phyloP scores from a whole-genome alignment of 2,797 vertebrate species.

The Hoplostethus mediterraneus region DNA sequence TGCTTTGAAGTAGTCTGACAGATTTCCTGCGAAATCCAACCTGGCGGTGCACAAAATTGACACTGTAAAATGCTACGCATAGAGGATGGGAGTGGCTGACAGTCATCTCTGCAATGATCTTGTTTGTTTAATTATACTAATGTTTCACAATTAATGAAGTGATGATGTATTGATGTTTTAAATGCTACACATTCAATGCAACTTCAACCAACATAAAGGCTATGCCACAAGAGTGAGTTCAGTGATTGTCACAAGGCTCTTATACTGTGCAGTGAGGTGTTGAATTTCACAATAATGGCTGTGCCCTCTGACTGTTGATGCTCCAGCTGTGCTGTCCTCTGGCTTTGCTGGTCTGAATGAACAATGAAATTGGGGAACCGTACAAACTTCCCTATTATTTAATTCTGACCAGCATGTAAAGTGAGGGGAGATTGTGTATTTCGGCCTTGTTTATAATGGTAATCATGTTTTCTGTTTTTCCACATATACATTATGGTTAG shows the following conservation, averaged over 20 bases:
- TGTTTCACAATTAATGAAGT: too few species aligned
- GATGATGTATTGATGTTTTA: too few species aligned
- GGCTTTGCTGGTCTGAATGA: not conserved
- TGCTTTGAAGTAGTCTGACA: constrained; percentile 13
- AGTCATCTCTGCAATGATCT: too few species aligned
- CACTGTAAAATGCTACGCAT: not conserved
- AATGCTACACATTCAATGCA: too few species aligned
- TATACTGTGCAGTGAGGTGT: constrained; percentile 7
- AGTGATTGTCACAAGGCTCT: constrained; percentile 9
- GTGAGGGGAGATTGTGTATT: not conserved
- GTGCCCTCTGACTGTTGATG: constrained; percentile 19
- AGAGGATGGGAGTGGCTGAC: too few species aligned
- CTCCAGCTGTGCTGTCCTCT: too few species aligned
- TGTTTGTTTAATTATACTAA: too few species aligned
- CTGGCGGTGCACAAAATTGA: constrained; percentile 18
- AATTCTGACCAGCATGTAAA: not conserved
- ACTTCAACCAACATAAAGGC: not conserved
- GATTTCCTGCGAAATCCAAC: constrained; percentile 33
- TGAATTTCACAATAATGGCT: constrained; percentile 16
- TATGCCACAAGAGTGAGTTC: not conserved
- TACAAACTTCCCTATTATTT: not conserved
- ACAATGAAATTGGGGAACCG: not conserved
- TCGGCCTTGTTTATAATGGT: not conserved
- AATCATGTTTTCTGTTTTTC: not conserved
- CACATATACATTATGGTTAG: not conserved